These are phyloP conservation scores for Hapalemur alaotrensis DNA, from an alignment of 2,797 vertebrate species.

Conservation along the genomic window DNA sequence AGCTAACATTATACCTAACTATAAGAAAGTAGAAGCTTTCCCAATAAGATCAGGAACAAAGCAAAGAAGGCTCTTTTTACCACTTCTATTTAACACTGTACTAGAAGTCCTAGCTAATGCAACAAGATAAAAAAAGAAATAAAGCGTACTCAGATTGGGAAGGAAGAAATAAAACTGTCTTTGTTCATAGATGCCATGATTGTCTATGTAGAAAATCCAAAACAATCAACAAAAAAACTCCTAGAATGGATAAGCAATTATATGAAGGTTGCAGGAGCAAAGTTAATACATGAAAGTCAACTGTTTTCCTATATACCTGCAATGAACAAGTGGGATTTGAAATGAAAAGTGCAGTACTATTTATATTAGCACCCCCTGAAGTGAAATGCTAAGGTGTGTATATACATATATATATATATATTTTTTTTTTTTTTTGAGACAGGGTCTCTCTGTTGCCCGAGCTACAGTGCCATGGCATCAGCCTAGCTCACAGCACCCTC, in stretches of 20 bases:
- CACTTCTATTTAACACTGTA: not conserved
- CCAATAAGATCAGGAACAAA: not conserved
- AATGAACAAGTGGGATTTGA: not conserved
- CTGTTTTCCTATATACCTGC: not conserved
- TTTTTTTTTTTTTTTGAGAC: no score
- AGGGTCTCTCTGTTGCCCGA: no score
- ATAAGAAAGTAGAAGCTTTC: slow-evolving; percentile 3
- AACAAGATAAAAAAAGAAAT: not conserved
- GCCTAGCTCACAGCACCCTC: no score
- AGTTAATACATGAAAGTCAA: not conserved
- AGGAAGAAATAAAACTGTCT: not conserved
- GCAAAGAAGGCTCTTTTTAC: not conserved
- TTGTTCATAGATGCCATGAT: not conserved
- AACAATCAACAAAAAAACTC: not conserved
- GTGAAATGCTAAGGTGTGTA: not conserved
- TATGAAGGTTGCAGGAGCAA: not conserved
- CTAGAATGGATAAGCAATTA: not conserved
- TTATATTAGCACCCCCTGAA: not conserved
- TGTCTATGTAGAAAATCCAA: not conserved
- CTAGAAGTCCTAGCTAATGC: not conserved
- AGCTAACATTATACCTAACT: not conserved
- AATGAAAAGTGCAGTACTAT: not conserved
- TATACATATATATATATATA: no score
- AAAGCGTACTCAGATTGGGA: not conserved
- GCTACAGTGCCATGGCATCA: no score